These are phyloP conservation scores for Zosterops japonicus DNA, from an alignment of 2,113 vertebrate genomes.

Conservation along the genomic window DNA sequence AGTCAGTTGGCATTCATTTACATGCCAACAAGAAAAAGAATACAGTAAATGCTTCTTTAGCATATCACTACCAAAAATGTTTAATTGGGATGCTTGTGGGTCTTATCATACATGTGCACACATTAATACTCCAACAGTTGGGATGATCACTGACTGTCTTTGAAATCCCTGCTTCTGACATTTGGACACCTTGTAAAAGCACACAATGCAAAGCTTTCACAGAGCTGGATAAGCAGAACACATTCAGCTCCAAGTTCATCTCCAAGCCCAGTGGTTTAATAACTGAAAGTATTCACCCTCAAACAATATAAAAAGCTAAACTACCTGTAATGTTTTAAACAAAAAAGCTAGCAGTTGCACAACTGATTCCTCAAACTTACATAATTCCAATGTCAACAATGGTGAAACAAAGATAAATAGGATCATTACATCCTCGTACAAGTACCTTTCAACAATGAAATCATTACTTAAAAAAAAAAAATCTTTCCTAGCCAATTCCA, in stretches of 20 bases:
- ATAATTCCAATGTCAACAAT: neutral
- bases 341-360: neutral
- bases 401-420: conserved; percentile 21
- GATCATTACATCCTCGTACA: neutral
- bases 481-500: neutral
- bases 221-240: neutral
- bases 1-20: neutral
- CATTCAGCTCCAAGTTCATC: neutral
- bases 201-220: neutral
- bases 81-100: neutral
- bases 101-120: neutral
- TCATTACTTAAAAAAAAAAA: neutral
- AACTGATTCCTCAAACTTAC: neutral
- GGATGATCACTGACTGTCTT: neutral
- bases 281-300: neutral
- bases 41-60: neutral
- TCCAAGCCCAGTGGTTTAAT: neutral
- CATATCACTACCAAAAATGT: neutral
- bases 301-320: neutral
- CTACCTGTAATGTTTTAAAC: neutral
- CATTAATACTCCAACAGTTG: neutral
- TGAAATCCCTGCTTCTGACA: neutral
- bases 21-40: neutral
- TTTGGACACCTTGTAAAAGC: neutral
- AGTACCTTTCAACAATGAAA: neutral